A percentile compares a stretch with the other conserved stretches of the same genome.
These are phyloP conservation scores for Archivesica marissinica DNA, from an alignment of 1,140 invertebrate species.

Conservation along the genomic window DNA sequence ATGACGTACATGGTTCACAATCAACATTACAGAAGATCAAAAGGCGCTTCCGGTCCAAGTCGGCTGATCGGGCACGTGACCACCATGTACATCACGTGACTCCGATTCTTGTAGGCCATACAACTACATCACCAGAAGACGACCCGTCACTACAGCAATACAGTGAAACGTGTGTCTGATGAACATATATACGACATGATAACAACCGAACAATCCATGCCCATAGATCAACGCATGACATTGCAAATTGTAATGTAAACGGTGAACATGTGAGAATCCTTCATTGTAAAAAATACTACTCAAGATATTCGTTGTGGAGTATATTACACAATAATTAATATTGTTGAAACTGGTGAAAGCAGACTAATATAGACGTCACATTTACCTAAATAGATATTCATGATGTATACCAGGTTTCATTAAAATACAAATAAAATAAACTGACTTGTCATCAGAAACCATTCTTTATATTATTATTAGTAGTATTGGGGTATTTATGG, in stretches of 20 bases:
- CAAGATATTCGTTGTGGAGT: too few relatives aligned
- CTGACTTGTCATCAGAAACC: too few relatives aligned
- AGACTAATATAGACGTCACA: too few relatives aligned
- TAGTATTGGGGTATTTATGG: too few relatives aligned
- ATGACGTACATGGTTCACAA: neutral
- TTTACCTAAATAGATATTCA: too few relatives aligned
- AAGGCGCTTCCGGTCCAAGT: slow-evolving; percentile 46
- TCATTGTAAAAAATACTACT: too few relatives aligned
- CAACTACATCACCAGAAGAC: neutral
- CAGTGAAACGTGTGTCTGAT: slow-evolving; percentile 45
- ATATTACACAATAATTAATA: too few relatives aligned
- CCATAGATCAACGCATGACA: neutral
- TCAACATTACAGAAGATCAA: slow-evolving; percentile 35
- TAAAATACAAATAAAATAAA: too few relatives aligned
- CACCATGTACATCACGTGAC: slow-evolving; percentile 21
- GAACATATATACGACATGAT: neutral
- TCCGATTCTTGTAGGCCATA: slow-evolving; percentile 52
- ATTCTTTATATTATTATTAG: too few relatives aligned
- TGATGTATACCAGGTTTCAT: too few relatives aligned
- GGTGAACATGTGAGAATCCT: too few relatives aligned
- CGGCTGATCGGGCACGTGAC: slow-evolving; percentile 51
- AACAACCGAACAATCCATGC: neutral
- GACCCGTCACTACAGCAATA: slow-evolving; percentile 34
- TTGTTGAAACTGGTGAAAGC: too few relatives aligned
- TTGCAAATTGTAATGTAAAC: neutral